These are phyloP conservation scores for Probaryconus sp. DNA, from an alignment of 1,140 invertebrate species.

Conservation along the genomic window DNA sequence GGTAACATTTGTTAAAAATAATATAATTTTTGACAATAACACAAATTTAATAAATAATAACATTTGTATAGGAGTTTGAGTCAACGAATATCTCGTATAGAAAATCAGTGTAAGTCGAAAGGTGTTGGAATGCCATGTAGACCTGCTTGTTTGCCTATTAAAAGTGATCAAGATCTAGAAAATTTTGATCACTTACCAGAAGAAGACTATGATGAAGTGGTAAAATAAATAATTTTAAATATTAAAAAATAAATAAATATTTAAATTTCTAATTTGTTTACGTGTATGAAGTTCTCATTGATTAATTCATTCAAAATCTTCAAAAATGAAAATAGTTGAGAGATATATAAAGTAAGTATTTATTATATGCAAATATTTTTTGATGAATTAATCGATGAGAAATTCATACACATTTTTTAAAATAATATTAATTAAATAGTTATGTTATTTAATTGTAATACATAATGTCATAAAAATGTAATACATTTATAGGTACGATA, in stretches of 20 bases:
- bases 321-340: too few relatives aligned
- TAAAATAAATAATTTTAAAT: constrained; percentile 5
- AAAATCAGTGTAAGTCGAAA: constrained; percentile 31
- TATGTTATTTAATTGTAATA: too few relatives aligned
- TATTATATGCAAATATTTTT: too few relatives aligned
- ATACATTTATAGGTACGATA: constrained; percentile 52
- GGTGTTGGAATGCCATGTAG: constrained; percentile 33
- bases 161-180: constrained; percentile 42
- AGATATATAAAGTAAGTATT: too few relatives aligned
- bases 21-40: neutral
- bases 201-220: constrained; percentile 28
- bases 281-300: too few relatives aligned
- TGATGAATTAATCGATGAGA: too few relatives aligned
- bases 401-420: too few relatives aligned
- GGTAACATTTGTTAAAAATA: constrained; percentile 13
- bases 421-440: too few relatives aligned
- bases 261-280: too few relatives aligned
- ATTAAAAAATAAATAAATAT: too few relatives aligned
- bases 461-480: too few relatives aligned
- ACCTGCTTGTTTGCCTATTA: constrained; percentile 38
- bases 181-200: constrained; percentile 31
- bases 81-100: constrained; percentile 30
- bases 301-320: too few relatives aligned
- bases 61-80: constrained; percentile 20
- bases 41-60: neutral